Evolutionary conservation across 2,888 invertebrate species (phyloP), one percentile per base, ranked within the genome.

Genomic region (Plemyria rubiginata): DNA sequence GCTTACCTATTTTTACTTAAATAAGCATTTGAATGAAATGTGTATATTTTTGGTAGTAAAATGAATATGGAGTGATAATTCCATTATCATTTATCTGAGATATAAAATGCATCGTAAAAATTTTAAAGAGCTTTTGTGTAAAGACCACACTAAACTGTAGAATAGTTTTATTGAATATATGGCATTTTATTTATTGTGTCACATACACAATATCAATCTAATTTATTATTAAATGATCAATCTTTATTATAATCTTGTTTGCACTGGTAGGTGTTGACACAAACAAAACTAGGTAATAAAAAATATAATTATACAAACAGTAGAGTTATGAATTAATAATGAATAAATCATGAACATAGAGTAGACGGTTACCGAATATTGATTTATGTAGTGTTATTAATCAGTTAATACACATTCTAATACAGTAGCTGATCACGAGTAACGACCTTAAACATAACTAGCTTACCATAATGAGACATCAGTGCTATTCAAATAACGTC

Each of bases 291-390:
- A 3, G n/a, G n/a, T n/a, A 28, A 51, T 7, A 46, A 61, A 63
- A 62, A 65, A 66, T 46, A 54, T 63, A 55, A 64, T 32, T 15
- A 63, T 49, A 61, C 51, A 54, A 53, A 40, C 54, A 64, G 52
- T 62, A 57, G 54, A 55, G 66, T 63, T 54, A 41, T 54, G 65
- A 66, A 65, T 69, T 57, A 67, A 66, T 65, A 64, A 66, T 40
- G 53, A 63, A 63, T 65, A 32, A 58, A 61, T 67, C 60, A 67
- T 60, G 60, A 54, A 51, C 13, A 60, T 45, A 22, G 52, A 22
- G 49, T 13, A 55, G 41, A 16, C 52, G 28, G 29, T 53, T 53
- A 52, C 58, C 41, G 60, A 63, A 62, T 60, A 41, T 49, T 70
- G 60, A 70, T 68, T 65, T 54, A 66, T 70, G 62, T 38, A 16